These are phyloP conservation scores for Megastigmus dorsalis DNA, from an alignment of 2,888 invertebrate species.

Conservation along the genomic window DNA sequence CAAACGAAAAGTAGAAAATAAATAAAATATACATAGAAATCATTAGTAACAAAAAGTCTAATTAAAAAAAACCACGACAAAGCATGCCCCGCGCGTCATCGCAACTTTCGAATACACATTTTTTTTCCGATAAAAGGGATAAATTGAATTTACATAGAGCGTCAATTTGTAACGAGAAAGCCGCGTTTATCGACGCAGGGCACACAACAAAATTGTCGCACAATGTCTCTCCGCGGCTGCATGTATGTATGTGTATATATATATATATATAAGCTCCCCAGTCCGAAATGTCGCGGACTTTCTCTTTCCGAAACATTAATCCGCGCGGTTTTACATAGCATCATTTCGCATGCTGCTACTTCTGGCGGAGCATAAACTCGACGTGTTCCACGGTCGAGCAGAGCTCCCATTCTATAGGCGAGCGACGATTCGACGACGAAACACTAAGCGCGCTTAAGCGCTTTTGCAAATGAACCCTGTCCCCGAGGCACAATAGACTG, in stretches of 20 bases:
- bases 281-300: not conserved
- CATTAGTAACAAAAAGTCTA: too few relatives aligned
- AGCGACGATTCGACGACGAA: constrained; percentile 33
- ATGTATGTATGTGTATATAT: too few relatives aligned
- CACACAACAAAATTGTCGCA: constrained; percentile 5
- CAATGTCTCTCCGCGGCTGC: too few relatives aligned
- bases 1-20: too few relatives aligned
- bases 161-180: constrained; percentile 6
- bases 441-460: constrained; percentile 44
- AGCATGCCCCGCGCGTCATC: too few relatives aligned
- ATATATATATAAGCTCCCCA: too few relatives aligned
- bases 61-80: too few relatives aligned
- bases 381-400: constrained; percentile 7
- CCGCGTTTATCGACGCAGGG: not conserved
- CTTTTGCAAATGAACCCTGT: constrained; percentile 57
- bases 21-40: too few relatives aligned
- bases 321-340: constrained; percentile 17
- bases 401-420: constrained; percentile 9
- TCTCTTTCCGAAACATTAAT: constrained; percentile 32
- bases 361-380: constrained; percentile 12
- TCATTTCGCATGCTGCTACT: not conserved
- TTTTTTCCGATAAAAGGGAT: too few relatives aligned
- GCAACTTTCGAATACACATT: too few relatives aligned
- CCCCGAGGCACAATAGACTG: too few relatives aligned
- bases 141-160: not conserved